Conservation (phyloP, 2,797 vertebrate species). For the Coregonus ussuriensis region DNA sequence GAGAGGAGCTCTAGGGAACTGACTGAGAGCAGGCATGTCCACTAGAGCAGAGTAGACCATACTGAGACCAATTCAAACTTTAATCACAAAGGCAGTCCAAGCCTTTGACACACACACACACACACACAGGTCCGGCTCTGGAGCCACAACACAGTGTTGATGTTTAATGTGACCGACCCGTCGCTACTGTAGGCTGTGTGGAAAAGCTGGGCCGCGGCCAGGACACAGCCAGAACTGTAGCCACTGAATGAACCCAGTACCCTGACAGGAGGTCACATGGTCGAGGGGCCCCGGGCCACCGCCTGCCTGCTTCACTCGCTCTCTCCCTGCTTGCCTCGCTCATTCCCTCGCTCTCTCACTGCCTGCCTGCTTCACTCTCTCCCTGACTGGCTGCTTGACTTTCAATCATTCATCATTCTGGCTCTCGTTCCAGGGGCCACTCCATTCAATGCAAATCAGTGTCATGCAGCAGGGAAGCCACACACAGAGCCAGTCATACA, state of each 20-base stretch:
- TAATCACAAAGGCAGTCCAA: slow-evolving; percentile 59
- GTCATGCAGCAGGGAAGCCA: slow-evolving; percentile 62
- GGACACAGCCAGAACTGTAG: slow-evolving; percentile 61
- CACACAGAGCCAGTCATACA: slow-evolving; percentile 46
- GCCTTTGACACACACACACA: slow-evolving; percentile 60
- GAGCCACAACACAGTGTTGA: slow-evolving; percentile 75
- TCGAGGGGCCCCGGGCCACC: slow-evolving; percentile 65
- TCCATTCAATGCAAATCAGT: slow-evolving; percentile 74
- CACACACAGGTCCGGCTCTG: slow-evolving; percentile 53
- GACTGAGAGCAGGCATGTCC: slow-evolving; percentile 24
- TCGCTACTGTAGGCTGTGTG: slow-evolving; percentile 75
- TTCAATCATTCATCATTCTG: slow-evolving; percentile 77
- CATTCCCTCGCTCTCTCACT: not conserved
- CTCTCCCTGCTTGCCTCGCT: not conserved
- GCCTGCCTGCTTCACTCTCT: not conserved
- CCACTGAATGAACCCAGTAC: slow-evolving; percentile 82
- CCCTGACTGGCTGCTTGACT: slow-evolving; percentile 4
- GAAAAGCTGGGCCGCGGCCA: slow-evolving; percentile 75
- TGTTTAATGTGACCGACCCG: slow-evolving; percentile 78
- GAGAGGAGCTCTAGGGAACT: slow-evolving; percentile 36
- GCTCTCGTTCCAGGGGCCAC: slow-evolving; percentile 46
- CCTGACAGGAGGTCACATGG: slow-evolving; percentile 79
- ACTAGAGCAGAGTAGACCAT: slow-evolving; percentile 11
- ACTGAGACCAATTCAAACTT: slow-evolving; percentile 57
- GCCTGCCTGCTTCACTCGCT: slow-evolving; percentile 49